Evolutionary conservation across 1,140 invertebrate genomes (phyloP).

Genomic region (Tetragonula clypearis): DNA sequence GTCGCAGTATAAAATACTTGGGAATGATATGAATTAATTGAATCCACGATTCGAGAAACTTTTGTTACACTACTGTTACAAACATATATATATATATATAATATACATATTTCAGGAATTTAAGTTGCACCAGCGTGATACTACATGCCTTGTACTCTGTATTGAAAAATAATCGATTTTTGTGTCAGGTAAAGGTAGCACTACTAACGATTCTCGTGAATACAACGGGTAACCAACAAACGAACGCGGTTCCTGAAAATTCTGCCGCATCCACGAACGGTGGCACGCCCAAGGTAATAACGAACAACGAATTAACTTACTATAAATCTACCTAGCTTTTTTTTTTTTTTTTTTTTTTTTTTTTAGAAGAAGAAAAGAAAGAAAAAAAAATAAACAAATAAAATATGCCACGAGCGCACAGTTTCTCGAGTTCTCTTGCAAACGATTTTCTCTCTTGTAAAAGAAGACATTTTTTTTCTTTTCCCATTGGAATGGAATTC

Average conservation of each 20-base stretch:
- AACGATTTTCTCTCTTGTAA: constrained; percentile 23
- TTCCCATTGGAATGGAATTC: too few species aligned
- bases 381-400: neutral
- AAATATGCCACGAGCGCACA: neutral
- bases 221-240: constrained; percentile 43
- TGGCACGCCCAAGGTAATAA: constrained; percentile 47
- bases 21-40: too few species aligned
- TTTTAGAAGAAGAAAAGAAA: neutral
- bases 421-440: neutral
- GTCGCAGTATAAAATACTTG: too few species aligned
- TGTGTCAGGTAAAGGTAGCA: constrained; percentile 46
- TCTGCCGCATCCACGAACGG: constrained; percentile 38
- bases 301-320: constrained; percentile 1
- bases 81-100: neutral
- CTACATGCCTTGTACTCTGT: neutral
- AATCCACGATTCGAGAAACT: too few species aligned
- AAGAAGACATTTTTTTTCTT: neutral
- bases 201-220: constrained; percentile 48
- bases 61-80: neutral
- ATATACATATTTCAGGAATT: neutral
- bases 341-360: neutral
- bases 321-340: constrained; percentile 2
- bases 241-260: constrained; percentile 45
- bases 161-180: constrained; percentile 20
- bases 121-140: neutral